A percentile compares a stretch with the other conserved stretches of the same genome.
Conservation (phyloP, 2,113 vertebrate genomes). For the Xiphophorus maculatus region DNA sequence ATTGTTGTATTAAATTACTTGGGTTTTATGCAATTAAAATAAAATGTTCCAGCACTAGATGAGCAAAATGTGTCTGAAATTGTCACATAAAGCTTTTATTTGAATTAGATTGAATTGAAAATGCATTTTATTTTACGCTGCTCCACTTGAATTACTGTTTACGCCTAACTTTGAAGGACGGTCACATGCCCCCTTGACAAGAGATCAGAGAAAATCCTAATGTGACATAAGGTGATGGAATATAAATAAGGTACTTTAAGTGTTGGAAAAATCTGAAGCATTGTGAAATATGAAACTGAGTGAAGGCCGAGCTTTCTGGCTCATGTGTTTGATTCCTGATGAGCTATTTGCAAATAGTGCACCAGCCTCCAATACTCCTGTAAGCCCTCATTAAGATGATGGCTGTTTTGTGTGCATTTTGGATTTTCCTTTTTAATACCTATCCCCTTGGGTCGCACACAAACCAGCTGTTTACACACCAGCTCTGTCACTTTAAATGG, state of each 20-base stretch:
- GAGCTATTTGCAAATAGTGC: slow-evolving; percentile 44
- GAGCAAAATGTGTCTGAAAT: background rate
- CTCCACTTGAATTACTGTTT: background rate
- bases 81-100: background rate
- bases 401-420: slow-evolving; percentile 50
- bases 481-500: slow-evolving; percentile 67
- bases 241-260: slow-evolving; percentile 4
- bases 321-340: slow-evolving; percentile 48
- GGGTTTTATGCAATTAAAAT: background rate
- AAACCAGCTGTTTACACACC: slow-evolving; percentile 73
- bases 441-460: slow-evolving; percentile 30
- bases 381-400: slow-evolving; percentile 61
- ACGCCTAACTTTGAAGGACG: slow-evolving; percentile 14
- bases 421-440: background rate
- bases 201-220: background rate
- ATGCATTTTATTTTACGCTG: background rate
- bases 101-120: background rate
- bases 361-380: slow-evolving; percentile 35
- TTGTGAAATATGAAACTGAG: background rate
- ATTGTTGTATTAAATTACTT: background rate
- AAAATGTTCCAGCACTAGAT: background rate
- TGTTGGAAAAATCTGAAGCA: slow-evolving; percentile 11
- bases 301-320: slow-evolving; percentile 7
- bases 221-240: slow-evolving; percentile 3
- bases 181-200: background rate